Conservation (phyloP, 2,888 invertebrate genomes). For the Acanthosepion pharaonis region DNA sequence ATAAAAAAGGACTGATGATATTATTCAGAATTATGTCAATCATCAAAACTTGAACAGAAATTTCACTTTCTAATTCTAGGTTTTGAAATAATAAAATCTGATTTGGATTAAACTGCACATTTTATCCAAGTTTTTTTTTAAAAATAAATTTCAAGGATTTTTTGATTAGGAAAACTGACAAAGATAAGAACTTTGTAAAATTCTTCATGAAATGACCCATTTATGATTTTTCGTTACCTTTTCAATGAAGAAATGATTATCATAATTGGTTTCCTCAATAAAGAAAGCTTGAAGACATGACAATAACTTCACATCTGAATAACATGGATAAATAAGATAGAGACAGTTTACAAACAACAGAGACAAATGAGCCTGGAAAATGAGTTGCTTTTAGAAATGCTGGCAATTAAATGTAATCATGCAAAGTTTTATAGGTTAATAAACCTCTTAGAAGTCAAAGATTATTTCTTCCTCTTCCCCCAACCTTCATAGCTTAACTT, state of each 20-base stretch:
- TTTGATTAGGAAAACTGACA: too few relatives aligned
- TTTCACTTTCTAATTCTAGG: too few relatives aligned
- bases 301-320: background rate
- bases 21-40: too few relatives aligned
- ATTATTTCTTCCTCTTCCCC: background rate
- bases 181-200: background rate
- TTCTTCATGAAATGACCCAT: background rate
- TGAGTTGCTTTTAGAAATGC: slow-evolving; percentile 1
- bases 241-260: background rate
- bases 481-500: background rate
- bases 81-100: background rate
- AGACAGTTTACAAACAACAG: background rate
- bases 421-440: slow-evolving; percentile 11
- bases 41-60: too few relatives aligned
- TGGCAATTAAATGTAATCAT: background rate
- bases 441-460: slow-evolving; percentile 22
- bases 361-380: background rate
- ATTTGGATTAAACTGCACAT: background rate
- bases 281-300: background rate
- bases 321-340: background rate
- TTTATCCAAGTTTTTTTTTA: background rate
- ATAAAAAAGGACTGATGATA: too few relatives aligned
- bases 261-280: background rate
- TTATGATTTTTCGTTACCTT: too few relatives aligned
- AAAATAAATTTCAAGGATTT: background rate